Evolutionary conservation across 1,140 invertebrate species (phyloP), one percentile per base, ranked within the genome.

Genomic region (Habropoda laboriosa): DNA sequence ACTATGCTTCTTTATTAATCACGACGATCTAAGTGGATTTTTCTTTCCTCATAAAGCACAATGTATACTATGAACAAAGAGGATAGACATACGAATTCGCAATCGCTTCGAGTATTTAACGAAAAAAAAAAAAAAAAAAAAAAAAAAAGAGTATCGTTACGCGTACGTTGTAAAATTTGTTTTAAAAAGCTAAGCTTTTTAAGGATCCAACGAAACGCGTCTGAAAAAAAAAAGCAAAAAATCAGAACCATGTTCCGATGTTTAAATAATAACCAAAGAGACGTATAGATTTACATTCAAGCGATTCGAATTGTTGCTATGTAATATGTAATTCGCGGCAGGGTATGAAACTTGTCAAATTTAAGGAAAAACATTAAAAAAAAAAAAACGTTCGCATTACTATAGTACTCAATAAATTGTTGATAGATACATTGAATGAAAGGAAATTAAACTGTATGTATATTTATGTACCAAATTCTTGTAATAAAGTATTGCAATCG

Each of bases 401-500:
- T 73, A 57, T 72, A 80, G 74, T 66, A 86, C 42, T 68, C 67
- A 21, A 18, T 79, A 83, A 70, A 84, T 87, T 86, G 85, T 89
- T 90, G 82, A 89, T 80, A 83, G 79, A 76, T 80, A 84, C 70
- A 67, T 79, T 84, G 80, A 63, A 78, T 74, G 35, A 83, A 83
- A 85, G 86, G 76, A 86, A 88, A 82, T 88, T 83, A 81, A 84
- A 83, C 76, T 87, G 47, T 88, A 91, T 92, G 89, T 91, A 91
- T 92, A 92, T 92, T 92, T 92, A 92, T 92, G 90, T 92, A 92
- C 90, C 86, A 91, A 90, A 92, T 86, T 87, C 83, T 92, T 92
- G 87, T 91, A 91, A 92, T 91, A 92, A 92, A 92, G 80, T 89
- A 92, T 89, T 92, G 80, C 86, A 86, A 89, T 71, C 79, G 61